These are phyloP conservation scores for Diarsia dahlii DNA, from an alignment of 2,888 invertebrate genomes.

Conservation along the genomic window DNA sequence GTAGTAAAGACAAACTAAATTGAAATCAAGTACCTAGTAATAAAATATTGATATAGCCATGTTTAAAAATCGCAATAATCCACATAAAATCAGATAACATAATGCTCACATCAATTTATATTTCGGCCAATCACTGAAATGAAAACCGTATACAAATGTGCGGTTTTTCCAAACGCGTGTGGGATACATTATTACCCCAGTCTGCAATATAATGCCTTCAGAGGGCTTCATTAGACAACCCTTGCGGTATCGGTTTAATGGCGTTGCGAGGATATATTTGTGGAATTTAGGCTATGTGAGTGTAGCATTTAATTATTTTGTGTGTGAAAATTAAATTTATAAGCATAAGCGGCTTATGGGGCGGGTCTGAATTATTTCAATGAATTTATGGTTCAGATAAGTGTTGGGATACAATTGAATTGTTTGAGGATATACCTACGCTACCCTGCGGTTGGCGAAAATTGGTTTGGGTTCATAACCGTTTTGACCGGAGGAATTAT, in stretches of 20 bases:
- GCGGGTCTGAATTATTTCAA: conserved; percentile 37
- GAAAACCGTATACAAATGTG: conserved; percentile 18
- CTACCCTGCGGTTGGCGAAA: conserved; percentile 17
- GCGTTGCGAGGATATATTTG: conserved; percentile 43
- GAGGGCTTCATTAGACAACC: conserved; percentile 58
- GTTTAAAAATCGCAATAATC: background rate
- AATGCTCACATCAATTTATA: conserved; percentile 1
- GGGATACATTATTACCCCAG: conserved; percentile 39
- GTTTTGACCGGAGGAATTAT: background rate
- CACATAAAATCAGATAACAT: conserved; percentile 15
- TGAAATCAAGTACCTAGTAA: background rate
- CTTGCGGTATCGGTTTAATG: conserved; percentile 41
- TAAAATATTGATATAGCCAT: background rate
- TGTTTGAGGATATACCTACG: conserved; percentile 1
- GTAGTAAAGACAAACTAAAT: background rate
- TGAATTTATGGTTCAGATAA: conserved; percentile 39
- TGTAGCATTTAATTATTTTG: conserved; percentile 56
- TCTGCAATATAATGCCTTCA: conserved; percentile 48
- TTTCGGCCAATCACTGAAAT: conserved; percentile 7
- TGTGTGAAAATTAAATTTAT: conserved; percentile 48
- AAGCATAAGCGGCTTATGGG: conserved; percentile 54
- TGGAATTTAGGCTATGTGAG: conserved; percentile 26
- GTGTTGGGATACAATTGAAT: conserved; percentile 25
- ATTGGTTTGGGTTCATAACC: conserved; percentile 35
- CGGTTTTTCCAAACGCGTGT: conserved; percentile 41